Evolutionary conservation across 1,140 invertebrate species (phyloP).

Genomic region (Eurosta solidaginis): DNA sequence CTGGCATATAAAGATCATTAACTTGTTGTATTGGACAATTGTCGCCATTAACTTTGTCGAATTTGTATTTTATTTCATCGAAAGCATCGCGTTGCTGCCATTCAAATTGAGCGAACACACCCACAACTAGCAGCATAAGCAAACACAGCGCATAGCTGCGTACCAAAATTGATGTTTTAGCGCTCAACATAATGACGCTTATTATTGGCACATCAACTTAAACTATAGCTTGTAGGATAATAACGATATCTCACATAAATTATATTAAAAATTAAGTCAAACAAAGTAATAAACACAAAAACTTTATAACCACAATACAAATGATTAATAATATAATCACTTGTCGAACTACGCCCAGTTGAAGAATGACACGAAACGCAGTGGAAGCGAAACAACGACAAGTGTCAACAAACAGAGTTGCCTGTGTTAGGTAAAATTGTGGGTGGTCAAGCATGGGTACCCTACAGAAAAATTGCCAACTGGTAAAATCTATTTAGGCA

Average conservation of each 20-base stretch:
- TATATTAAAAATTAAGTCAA: not conserved
- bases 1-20: constrained; percentile 82
- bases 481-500: too few species aligned
- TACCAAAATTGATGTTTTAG: constrained; percentile 43
- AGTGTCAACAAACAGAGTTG: constrained; percentile 18
- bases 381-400: constrained; percentile 28
- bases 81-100: constrained; percentile 87
- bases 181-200: constrained; percentile 1
- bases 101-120: constrained; percentile 82
- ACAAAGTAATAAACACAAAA: constrained; percentile 22
- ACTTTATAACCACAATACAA: constrained; percentile 6
- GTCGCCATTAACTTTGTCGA: constrained; percentile 78
- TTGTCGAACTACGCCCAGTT: constrained; percentile 35
- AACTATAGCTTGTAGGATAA: not conserved
- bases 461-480: too few species aligned
- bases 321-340: constrained; percentile 28
- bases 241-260: not conserved
- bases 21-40: constrained; percentile 89
- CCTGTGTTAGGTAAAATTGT: not conserved
- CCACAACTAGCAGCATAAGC: constrained; percentile 60
- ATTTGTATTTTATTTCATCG: constrained; percentile 81
- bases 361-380: constrained; percentile 30
- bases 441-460: too few species aligned
- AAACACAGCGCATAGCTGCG: constrained; percentile 52
- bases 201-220: not conserved